phyloP scores from a whole-genome alignment of 2,888 invertebrate genomes.

The Dasypolia templi region DNA sequence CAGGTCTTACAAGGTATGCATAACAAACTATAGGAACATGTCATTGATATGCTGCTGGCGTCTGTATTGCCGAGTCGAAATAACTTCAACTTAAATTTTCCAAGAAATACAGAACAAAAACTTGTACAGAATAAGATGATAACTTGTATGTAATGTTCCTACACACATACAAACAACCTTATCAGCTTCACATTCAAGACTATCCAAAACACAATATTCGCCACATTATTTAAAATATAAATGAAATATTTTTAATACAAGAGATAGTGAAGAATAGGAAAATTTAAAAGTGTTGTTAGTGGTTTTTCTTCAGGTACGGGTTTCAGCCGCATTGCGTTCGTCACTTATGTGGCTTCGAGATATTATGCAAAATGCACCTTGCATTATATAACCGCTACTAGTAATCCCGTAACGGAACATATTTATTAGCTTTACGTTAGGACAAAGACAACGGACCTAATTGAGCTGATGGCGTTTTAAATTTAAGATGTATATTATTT shows the following conservation, averaged over 20 bases:
- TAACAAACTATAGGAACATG: slow-evolving; percentile 73
- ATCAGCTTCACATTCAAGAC: slow-evolving; percentile 6
- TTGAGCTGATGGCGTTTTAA: neutral
- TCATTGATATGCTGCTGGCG: slow-evolving; percentile 78
- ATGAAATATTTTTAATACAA: neutral
- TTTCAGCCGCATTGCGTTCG: slow-evolving; percentile 13
- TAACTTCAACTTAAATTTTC: slow-evolving; percentile 70
- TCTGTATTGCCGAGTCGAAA: slow-evolving; percentile 69
- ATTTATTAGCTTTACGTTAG: neutral
- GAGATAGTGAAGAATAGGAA: neutral
- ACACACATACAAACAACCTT: neutral
- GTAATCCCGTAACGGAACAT: slow-evolving; percentile 17
- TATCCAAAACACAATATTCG: neutral
- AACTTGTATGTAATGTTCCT: slow-evolving; percentile 30
- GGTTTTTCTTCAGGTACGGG: neutral
- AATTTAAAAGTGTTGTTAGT: neutral
- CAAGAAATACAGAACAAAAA: slow-evolving; percentile 67
- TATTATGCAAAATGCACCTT: slow-evolving; percentile 28
- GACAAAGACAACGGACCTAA: neutral
- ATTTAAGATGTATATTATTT: neutral
- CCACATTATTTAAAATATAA: neutral
- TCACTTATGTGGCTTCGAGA: slow-evolving; percentile 42
- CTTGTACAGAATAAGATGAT: slow-evolving; percentile 65
- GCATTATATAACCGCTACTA: slow-evolving; percentile 1
- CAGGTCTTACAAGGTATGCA: slow-evolving; percentile 73